Evolutionary conservation across 2,888 invertebrate species (phyloP).

Genomic region (Nematopogon swammerdamellus): DNA sequence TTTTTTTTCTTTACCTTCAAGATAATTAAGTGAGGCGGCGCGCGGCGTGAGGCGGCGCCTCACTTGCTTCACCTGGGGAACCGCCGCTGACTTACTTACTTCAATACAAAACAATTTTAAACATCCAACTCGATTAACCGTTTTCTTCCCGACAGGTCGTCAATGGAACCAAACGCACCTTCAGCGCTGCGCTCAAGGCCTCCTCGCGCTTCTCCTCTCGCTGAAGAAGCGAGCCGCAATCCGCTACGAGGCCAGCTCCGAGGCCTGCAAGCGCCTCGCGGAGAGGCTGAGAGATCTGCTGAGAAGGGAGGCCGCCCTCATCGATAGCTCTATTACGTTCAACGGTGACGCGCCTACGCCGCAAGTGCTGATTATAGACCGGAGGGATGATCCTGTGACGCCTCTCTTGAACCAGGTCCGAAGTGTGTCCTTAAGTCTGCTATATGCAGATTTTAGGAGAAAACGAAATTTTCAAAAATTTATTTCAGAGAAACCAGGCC

Average conservation of each 20-base stretch:
- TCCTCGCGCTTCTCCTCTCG: constrained; percentile 82
- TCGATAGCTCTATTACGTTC: constrained; percentile 79
- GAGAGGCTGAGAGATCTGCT: constrained; percentile 83
- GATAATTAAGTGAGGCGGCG: no score
- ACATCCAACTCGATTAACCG: no score
- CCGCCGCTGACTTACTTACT: no score
- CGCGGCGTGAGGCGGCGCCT: no score
- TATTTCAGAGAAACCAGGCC: no score
- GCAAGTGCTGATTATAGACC: constrained; percentile 84
- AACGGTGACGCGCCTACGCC: constrained; percentile 74
- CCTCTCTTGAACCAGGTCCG: constrained; percentile 84
- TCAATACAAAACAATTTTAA: no score
- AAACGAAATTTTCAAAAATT: no score
- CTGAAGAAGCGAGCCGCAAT: constrained; percentile 89
- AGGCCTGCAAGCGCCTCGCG: constrained; percentile 79
- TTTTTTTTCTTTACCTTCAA: no score
- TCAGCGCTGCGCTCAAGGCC: constrained; percentile 78
- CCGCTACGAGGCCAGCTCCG: constrained; percentile 84
- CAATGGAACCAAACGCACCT: constrained; percentile 77
- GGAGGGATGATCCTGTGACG: constrained; percentile 93
- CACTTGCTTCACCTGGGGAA: no score
- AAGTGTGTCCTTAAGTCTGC: no score
- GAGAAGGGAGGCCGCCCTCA: constrained; percentile 81
- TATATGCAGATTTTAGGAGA: no score
- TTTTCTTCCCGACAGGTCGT: constrained; percentile 35